These are phyloP conservation scores for Montifringilla adamsi DNA, from an alignment of 2,113 vertebrate genomes.

Conservation along the genomic window DNA sequence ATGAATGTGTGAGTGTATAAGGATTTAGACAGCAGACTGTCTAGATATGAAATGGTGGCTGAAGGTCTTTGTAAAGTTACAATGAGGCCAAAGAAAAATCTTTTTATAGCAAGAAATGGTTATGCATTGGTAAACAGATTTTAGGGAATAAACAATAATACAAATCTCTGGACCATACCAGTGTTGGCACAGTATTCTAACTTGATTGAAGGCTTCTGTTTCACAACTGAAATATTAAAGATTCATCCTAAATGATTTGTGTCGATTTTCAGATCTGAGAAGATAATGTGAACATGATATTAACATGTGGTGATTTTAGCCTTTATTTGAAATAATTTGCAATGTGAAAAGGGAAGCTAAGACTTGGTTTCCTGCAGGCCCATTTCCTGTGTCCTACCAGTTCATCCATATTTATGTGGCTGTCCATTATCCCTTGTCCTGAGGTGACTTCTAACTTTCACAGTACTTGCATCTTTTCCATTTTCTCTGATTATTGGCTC, in stretches of 20 bases:
- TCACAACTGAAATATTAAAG: not conserved
- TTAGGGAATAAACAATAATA: not conserved
- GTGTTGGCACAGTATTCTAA: not conserved
- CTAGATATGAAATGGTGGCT: not conserved
- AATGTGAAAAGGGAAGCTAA: not conserved
- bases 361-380: not conserved
- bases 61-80: not conserved
- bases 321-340: not conserved
- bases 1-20: not conserved
- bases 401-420: fast-evolving
- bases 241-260: not conserved
- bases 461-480: not conserved
- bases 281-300: not conserved
- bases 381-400: fast-evolving
- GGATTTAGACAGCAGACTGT: not conserved
- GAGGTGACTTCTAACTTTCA: not conserved
- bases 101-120: not conserved
- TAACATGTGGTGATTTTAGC: not conserved
- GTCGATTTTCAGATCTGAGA: not conserved
- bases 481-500: not conserved
- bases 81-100: not conserved
- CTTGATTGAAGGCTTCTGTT: not conserved
- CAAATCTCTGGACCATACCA: not conserved
- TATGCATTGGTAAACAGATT: not conserved
- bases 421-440: not conserved